These are phyloP conservation scores for Dromas ardeola DNA, from an alignment of 2,113 vertebrate species.

Conservation along the genomic window DNA sequence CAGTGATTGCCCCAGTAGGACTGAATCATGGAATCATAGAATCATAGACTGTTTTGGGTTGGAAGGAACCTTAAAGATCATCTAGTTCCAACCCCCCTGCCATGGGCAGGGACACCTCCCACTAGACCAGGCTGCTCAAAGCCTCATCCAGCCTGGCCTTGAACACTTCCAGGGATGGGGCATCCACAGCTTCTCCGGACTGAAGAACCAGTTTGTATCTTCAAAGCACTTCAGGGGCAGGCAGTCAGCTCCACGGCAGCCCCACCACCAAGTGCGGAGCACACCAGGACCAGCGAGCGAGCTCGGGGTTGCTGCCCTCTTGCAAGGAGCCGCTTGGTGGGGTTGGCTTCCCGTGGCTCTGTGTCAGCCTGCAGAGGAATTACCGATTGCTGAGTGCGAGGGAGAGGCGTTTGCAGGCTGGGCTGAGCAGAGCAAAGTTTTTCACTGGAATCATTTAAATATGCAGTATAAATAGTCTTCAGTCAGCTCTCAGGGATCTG, in stretches of 20 bases:
- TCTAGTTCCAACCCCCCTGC: not conserved
- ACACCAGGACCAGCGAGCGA: not conserved
- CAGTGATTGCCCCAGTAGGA: not conserved
- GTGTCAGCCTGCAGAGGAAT: not conserved
- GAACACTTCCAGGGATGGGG: not conserved
- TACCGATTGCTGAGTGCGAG: not conserved
- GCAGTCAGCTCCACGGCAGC: not conserved
- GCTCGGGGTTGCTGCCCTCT: not conserved
- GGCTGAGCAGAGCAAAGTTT: not conserved
- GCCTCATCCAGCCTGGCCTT: not conserved
- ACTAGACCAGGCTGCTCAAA: not conserved
- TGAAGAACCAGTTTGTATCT: not conserved
- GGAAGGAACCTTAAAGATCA: not conserved
- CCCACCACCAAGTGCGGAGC: accelerated
- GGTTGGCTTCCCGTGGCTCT: not conserved
- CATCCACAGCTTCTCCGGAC: not conserved
- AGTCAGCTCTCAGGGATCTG: not conserved
- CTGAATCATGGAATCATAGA: not conserved
- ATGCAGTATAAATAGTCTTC: not conserved
- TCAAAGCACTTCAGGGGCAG: not conserved
- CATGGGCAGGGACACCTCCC: not conserved
- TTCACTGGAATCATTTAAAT: not conserved
- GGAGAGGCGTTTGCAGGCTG: not conserved
- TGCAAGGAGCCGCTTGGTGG: not conserved
- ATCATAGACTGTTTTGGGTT: not conserved